Evolutionary conservation across 2,797 vertebrate species (phyloP).

Genomic region (Gallinago stenura): DNA sequence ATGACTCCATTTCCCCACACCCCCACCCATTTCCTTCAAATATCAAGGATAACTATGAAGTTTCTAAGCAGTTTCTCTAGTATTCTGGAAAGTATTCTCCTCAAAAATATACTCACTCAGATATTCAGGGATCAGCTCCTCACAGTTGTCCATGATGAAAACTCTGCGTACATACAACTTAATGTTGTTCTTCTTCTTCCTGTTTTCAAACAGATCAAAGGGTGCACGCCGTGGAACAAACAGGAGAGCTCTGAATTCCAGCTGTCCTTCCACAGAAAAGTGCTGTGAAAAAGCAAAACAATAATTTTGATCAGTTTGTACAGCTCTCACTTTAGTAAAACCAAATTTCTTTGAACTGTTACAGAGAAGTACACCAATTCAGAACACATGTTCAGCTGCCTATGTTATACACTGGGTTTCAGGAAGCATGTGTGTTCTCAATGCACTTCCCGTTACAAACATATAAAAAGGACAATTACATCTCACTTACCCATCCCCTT

Average conservation of each 20-base stretch:
- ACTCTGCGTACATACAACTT: conserved; percentile 95
- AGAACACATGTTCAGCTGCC: accelerated
- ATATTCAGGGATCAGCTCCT: conserved; percentile 95
- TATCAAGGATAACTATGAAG: accelerated
- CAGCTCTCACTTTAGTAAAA: accelerated
- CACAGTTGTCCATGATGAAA: conserved; percentile 98
- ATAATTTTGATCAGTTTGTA: accelerated
- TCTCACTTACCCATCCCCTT: accelerated
- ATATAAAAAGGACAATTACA: accelerated
- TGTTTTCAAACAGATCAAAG: conserved; percentile 93
- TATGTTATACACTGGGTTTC: accelerated
- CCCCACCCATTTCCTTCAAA: accelerated
- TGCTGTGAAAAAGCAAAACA: conserved; percentile 47
- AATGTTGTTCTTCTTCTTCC: conserved; percentile 94
- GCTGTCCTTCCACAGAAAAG: conserved; percentile 92
- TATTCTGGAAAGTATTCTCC: accelerated
- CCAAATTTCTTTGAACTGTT: background rate
- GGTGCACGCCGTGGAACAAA: conserved; percentile 90
- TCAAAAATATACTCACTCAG: conserved; percentile 85
- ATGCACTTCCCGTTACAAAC: accelerated
- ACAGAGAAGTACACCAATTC: accelerated
- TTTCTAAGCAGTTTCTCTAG: accelerated
- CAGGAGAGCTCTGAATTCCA: conserved; percentile 92
- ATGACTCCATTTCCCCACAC: accelerated
- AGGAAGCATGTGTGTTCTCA: accelerated